Evolutionary conservation across 2,113 vertebrate genomes (phyloP).

Genomic region (Cephalopholis sonnerati): DNA sequence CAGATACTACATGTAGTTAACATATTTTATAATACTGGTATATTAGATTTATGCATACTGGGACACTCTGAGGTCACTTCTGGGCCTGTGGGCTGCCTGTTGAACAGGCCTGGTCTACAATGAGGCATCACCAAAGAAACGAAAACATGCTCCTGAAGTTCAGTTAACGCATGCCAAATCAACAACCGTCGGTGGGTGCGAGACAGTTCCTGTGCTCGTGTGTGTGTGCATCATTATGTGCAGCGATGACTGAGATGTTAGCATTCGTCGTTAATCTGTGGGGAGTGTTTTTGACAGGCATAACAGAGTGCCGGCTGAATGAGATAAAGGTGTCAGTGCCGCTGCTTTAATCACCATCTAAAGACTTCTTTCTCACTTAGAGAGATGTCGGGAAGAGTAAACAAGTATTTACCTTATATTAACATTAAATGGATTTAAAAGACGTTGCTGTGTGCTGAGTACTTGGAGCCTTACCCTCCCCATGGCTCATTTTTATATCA

Average conservation of each 20-base stretch:
- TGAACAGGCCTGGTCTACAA: no score
- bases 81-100: no score
- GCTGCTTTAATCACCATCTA: constrained; percentile 27
- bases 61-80: no score
- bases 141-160: background rate
- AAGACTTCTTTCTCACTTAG: constrained; percentile 10
- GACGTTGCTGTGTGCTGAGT: background rate
- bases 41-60: no score
- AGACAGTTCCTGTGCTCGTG: background rate
- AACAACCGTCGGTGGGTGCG: background rate
- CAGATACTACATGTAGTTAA: no score
- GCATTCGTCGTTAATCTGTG: background rate
- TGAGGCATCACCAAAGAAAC: no score
- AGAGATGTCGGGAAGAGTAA: background rate
- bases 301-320: background rate
- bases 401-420: constrained; percentile 14
- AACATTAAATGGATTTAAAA: constrained; percentile 15
- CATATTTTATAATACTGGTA: no score
- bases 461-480: background rate
- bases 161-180: background rate
- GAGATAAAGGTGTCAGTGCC: constrained; percentile 12
- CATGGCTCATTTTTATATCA: background rate
- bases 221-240: background rate
- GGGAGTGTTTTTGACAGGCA: constrained; percentile 23
- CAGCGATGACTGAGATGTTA: constrained; percentile 14